Base-by-base conservation (phyloP, 2,888 invertebrate genomes). In the Girardia tigrina region DNA sequence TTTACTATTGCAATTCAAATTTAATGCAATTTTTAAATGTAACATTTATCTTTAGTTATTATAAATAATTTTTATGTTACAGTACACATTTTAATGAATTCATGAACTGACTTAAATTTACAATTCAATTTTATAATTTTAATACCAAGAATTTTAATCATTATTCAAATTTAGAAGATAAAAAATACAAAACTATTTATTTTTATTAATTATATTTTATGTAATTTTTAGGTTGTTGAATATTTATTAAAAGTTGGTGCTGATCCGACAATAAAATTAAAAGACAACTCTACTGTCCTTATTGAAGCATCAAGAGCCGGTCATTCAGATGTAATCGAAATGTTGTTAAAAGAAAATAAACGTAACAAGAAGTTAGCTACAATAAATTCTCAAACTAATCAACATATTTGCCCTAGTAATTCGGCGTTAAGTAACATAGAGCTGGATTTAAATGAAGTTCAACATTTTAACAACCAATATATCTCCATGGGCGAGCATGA, bases 241-340 rank as follows among this genome's bases (percentile, higher is more conserved):
- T 74, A 69, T 74, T 28, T 74, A 27, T 28, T 74, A n/a, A 29
- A 74, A 42, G 90, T 91, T 85, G 90, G 91, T 80, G 94, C 94
- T 70, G 92, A 97, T 87, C 93, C 94, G 73, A 91, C 91, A 85
- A 92, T 94, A 86, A 94, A 92, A 86, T 88, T 98, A 73, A 94
- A 95, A 88, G 97, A 98, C 86, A 94, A 94, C 85, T 93, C 94
- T 78, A 95, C 94, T 75, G 97, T 95, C 90, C 88, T 98, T 80
- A 95, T 98, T 81, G 97, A 98, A 86, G 97, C 95, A 73, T 91
- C 97, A 72, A 94, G 94, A 86, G 94, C 95, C 73, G 97, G 97
- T 0, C 95, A 97, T 85, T 93, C 94, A 26, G 89, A 89, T 79
- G 94, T 98, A 77, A 95, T 97, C 77, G 92, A 93, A 85, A 87